Conservation (phyloP, 2,797 vertebrate genomes). For the Characodon lateralis region DNA sequence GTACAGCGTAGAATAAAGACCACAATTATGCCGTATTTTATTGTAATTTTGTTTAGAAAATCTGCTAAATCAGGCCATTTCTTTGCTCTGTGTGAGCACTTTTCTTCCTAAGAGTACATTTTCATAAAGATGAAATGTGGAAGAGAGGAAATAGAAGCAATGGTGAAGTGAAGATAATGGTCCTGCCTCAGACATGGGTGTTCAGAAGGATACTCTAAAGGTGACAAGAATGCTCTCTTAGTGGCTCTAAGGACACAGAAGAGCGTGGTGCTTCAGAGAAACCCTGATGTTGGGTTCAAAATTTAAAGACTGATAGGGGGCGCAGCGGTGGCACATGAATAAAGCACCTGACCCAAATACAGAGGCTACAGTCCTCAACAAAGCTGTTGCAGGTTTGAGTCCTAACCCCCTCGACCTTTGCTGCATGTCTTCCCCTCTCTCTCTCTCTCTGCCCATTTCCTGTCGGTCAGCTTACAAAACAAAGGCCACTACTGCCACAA, state of each 20-base stretch:
- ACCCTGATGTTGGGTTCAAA: not conserved
- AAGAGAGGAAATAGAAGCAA: not conserved
- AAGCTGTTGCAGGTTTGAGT: no score
- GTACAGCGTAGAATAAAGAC: slow-evolving; percentile 46
- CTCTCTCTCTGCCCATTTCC: no score
- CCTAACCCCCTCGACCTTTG: no score
- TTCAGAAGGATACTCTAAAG: not conserved
- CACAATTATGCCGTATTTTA: slow-evolving; percentile 50
- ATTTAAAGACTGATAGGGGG: not conserved
- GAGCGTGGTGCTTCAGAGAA: not conserved
- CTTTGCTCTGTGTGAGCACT: slow-evolving; percentile 48
- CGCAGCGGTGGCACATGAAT: no score
- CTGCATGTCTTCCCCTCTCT: no score
- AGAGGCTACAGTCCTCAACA: no score
- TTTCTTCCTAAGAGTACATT: slow-evolving; percentile 6
- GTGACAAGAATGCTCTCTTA: not conserved
- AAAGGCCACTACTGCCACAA: no score
- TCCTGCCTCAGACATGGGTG: not conserved
- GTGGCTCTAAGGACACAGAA: not conserved
- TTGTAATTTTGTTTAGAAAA: slow-evolving; percentile 59
- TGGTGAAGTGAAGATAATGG: not conserved
- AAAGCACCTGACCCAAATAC: no score
- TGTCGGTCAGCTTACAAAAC: no score
- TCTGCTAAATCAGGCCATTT: slow-evolving; percentile 55
- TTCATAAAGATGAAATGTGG: slow-evolving; percentile 38